Base-by-base conservation (phyloP, 53 echinoderm and acorn worm genomes). In the Paelopatides confundens region DNA sequence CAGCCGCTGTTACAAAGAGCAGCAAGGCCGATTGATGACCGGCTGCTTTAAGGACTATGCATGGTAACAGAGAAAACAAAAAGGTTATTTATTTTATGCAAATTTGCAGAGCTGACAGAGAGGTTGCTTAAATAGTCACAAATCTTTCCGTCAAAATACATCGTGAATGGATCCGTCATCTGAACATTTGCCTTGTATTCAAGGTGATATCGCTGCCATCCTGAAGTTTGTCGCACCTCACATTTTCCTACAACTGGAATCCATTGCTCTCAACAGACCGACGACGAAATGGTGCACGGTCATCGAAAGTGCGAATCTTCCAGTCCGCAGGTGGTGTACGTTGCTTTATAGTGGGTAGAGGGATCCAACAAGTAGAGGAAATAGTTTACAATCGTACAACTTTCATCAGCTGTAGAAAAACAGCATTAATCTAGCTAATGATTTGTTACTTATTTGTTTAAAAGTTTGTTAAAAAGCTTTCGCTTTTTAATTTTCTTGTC, bases 1-100 rank as follows among this genome's bases (percentile, higher is more conserved):
- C 69, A 52, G 86, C 76, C 40, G 65, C 76, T 35, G 17, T 81
- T 32, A 5, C 21, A 39, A 90, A 86, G 54, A 82, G 29, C 46
- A 90, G 82, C 10, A 89, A 87, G 63, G 64, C 31, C 27, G 88
- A 87, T 87, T 87, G 88, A 87, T 78, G 77, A 87, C 26, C 52
- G 13, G 50, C 21, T 54, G 31, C 79, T 53, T 51, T 50, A 67
- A 31, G 29, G 68, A 29, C 68, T 18, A 15, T 5, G 0, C 18
- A n/a, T 6, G 58, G 24, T 6, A 21, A 21, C 21, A 39, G 46
- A 46, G 14, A 28, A 13, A 31, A 30, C 31, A 39, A 5, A 74
- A 46, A 74, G 35, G 46, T 46, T 74, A 74, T 74, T 74, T 74
- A 74, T 74, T 74, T 39, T 74, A 74, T 74, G 74, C 74, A 35